These are phyloP conservation scores for Autographa pulchrina DNA, from an alignment of 2,888 invertebrate species.

Conservation along the genomic window DNA sequence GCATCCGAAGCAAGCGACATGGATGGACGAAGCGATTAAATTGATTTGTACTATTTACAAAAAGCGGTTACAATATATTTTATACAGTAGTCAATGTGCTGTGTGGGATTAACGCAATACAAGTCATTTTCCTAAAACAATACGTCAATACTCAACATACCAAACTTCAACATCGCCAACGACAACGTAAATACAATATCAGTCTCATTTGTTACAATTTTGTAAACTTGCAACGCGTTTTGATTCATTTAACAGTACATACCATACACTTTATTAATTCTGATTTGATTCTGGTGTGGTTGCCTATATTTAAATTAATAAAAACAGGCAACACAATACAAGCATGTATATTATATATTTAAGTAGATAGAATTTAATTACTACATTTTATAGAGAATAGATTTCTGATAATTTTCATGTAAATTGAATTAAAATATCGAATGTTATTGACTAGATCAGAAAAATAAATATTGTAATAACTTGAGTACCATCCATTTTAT, in stretches of 20 bases:
- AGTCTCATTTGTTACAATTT: constrained; percentile 80
- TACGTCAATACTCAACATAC: constrained; percentile 56
- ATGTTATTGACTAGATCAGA: constrained; percentile 74
- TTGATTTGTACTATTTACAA: constrained; percentile 72
- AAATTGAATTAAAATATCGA: constrained; percentile 55
- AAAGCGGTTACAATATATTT: constrained; percentile 36
- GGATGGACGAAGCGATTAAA: constrained; percentile 74
- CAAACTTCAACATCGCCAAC: constrained; percentile 65
- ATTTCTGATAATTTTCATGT: constrained; percentile 50
- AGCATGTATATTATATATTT: constrained; percentile 33
- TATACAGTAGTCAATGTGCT: constrained; percentile 25
- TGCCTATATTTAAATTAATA: constrained; percentile 66
- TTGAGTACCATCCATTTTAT: constrained; percentile 60
- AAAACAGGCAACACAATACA: constrained; percentile 62
- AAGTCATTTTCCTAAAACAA: constrained; percentile 46
- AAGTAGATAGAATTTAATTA: constrained; percentile 47
- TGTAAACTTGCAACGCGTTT: constrained; percentile 64
- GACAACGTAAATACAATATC: constrained; percentile 80
- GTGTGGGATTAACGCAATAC: constrained; percentile 42
- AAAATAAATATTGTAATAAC: constrained; percentile 66
- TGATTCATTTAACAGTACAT: constrained; percentile 37
- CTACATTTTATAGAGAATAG: constrained; percentile 47
- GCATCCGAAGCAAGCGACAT: constrained; percentile 79
- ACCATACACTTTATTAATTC: constrained; percentile 28
- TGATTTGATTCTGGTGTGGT: constrained; percentile 47